A percentile compares a stretch with the other conserved stretches of the same genome.
Evolutionary conservation across 2,113 vertebrate species (phyloP).

Genomic region (Callorhinus ursinus): DNA sequence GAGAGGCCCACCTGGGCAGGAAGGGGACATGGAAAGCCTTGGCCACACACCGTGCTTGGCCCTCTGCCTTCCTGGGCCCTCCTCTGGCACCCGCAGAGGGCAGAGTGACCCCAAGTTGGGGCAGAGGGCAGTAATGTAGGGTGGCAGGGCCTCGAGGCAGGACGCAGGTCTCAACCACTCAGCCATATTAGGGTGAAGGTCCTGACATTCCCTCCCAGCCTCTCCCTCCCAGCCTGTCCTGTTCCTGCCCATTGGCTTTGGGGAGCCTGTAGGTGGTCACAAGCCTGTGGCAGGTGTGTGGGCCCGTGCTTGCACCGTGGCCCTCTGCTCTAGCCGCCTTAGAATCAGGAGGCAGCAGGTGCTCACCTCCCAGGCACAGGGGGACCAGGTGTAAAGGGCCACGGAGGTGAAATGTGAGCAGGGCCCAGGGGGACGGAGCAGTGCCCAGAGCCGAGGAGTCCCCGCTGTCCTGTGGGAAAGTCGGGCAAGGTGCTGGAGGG

Average conservation of each 20-base stretch:
- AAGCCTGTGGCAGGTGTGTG: too few species aligned
- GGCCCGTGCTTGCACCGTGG: rapidly evolving
- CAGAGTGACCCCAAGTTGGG: background rate
- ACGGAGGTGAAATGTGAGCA: background rate
- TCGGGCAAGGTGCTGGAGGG: background rate
- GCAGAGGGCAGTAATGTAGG: background rate
- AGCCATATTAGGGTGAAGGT: rapidly evolving
- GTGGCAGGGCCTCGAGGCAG: rapidly evolving
- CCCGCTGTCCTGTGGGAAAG: too few species aligned
- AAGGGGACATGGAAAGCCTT: background rate
- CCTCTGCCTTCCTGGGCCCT: too few species aligned
- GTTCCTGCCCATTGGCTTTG: rapidly evolving
- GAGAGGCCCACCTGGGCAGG: rapidly evolving
- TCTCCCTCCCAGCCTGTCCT: background rate
- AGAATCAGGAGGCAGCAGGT: background rate
- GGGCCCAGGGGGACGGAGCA: background rate
- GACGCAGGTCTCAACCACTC: rapidly evolving
- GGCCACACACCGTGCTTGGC: too few species aligned
- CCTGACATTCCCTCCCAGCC: background rate
- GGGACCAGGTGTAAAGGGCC: rapidly evolving
- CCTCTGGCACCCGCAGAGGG: rapidly evolving
- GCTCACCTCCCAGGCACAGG: background rate
- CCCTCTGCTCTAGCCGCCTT: background rate
- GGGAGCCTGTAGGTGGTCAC: rapidly evolving
- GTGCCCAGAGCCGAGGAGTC: background rate